These are phyloP conservation scores for Hydrozoanthus gracilis DNA, from an alignment of 92 coral and sea anemone genomes.

Conservation along the genomic window DNA sequence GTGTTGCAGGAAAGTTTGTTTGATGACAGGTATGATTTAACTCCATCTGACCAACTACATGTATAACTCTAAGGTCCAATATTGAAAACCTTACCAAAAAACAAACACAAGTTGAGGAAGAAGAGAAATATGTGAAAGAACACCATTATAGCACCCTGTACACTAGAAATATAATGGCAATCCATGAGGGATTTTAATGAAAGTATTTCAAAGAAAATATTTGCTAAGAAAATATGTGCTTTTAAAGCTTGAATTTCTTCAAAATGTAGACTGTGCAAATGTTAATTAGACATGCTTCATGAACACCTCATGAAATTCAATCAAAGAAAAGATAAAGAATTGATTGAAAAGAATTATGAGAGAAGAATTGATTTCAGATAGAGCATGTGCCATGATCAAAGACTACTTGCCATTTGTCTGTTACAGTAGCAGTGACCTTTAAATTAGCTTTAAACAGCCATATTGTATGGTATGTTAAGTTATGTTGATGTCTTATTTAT, in stretches of 20 bases:
- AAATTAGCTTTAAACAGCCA: too few species aligned
- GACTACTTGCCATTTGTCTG: too few species aligned
- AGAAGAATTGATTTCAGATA: too few species aligned
- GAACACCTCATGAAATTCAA: too few species aligned
- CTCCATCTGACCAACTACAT: constrained; percentile 52
- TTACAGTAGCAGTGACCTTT: too few species aligned
- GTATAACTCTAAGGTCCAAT: constrained; percentile 46
- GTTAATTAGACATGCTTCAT: too few species aligned
- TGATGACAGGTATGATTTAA: constrained; percentile 38
- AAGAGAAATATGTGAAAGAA: constrained; percentile 44
- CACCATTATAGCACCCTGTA: neutral
- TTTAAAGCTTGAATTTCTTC: neutral
- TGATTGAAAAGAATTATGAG: too few species aligned
- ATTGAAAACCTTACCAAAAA: constrained; percentile 56
- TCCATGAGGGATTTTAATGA: constrained; percentile 20
- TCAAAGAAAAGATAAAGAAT: too few species aligned
- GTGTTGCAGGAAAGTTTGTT: constrained; percentile 60
- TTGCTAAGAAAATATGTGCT: constrained; percentile 2
- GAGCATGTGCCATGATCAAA: too few species aligned
- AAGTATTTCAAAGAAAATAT: neutral
- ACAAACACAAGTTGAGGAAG: constrained; percentile 49
- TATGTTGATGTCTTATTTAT: too few species aligned
- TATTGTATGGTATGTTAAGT: too few species aligned
- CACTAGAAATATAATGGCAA: neutral
- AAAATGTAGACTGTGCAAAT: neutral